Base-by-base conservation (phyloP, 2,888 invertebrate species). In the Tribolium freemani region DNA sequence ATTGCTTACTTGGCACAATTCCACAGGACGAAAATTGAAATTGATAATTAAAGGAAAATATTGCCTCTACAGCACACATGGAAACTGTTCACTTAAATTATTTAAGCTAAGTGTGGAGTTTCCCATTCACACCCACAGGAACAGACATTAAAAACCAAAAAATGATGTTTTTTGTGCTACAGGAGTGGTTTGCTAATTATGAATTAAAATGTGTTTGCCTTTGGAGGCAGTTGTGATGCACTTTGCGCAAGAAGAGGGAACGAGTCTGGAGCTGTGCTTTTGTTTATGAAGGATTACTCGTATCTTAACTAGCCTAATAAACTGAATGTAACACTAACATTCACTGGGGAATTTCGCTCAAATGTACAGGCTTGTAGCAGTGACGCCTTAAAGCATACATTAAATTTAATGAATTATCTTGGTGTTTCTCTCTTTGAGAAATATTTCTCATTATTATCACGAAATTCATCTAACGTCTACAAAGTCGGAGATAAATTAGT, bases 381-480 rank as follows among this genome's bases (percentile, higher is more conserved):
- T 69, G 72, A 72, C 73, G 71, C 75, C 75, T 77, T 78, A 75
- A 75, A 73, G 76, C 75, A 77, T 71, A 74, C 75, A 76, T 77
- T 77, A 77, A 78, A 74, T 76, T 75, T 78, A 77, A 78, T 77
- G 75, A 78, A 77, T 77, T 76, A 76, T 78, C 75, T 72, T 50
- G 31, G 51, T 60, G 70, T 70, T 73, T 66, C 70, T 73, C 70
- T 73, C 73, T 74, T 75, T 71, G 75, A 63, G 73, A 71, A 73
- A 73, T 75, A 71, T 70, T 76, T 73, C 73, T 70, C 73, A 75
- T 76, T 75, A 76, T 76, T 75, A 71, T 76, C 67, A 63, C 63
- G 57, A 71, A 67, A 72, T 72, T 71, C 67, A 73, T 72, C 69
- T 69, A 66, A 53, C 54, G 48, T 53, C 61, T 67, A 71, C 71